Conservation (phyloP, 1,140 invertebrate genomes). For the Dendroctonus ponderosae region DNA sequence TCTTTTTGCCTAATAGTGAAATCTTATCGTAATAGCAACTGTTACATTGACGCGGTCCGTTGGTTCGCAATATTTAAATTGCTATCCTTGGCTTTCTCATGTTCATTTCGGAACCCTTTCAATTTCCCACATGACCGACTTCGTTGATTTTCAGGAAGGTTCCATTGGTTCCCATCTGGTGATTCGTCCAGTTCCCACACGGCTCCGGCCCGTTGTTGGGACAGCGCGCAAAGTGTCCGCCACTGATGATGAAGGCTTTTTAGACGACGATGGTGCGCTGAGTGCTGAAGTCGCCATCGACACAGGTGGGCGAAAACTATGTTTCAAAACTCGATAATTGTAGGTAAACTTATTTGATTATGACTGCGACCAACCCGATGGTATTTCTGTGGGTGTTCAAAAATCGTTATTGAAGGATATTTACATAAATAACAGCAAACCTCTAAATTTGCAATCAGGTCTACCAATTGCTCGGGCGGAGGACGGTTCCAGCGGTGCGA, state of each 20-base stretch:
- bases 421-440: too few species aligned
- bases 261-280: conserved; percentile 61
- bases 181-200: conserved; percentile 77
- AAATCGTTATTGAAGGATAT: too few species aligned
- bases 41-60: neutral
- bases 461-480: conserved; percentile 52
- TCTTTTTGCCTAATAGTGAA: conserved; percentile 23
- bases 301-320: conserved; percentile 47
- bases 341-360: neutral
- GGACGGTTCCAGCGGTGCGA: conserved; percentile 30
- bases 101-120: neutral
- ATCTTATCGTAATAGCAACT: conserved; percentile 5
- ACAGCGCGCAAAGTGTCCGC: conserved; percentile 43
- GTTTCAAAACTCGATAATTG: neutral
- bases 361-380: neutral
- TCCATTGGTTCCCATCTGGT: conserved; percentile 85
- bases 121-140: neutral
- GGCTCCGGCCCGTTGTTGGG: conserved; percentile 52
- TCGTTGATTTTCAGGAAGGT: conserved; percentile 67
- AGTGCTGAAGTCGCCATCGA: conserved; percentile 59
- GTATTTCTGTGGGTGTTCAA: too few species aligned
- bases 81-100: neutral
- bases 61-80: neutral
- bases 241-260: conserved; percentile 73
- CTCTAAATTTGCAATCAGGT: conserved; percentile 1